Evolutionary conservation across 2,797 vertebrate genomes (phyloP), one percentile per base, ranked within the genome.

Genomic region (Takifugu ocellatus): DNA sequence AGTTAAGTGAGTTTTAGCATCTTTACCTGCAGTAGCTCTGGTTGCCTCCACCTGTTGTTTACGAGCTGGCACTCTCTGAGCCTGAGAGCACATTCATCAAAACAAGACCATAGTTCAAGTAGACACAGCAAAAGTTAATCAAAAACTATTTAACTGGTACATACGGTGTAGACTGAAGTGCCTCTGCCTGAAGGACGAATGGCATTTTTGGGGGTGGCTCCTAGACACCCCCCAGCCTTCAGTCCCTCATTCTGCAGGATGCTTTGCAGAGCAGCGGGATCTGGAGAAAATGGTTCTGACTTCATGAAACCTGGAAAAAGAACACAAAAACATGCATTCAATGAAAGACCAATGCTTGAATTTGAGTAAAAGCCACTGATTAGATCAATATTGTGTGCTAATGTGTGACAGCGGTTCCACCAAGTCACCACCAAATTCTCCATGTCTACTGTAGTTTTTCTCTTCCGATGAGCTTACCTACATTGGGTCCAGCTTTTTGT

Each of bases 61-160:
- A 62, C 51, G 82, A 29, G 89, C 47, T 0, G 87, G 90, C 2
- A 93, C 89, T 81, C 92, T 87, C 66, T 85, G 90, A 70, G 90
- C 86, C 90, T 93, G 66, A 63, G 46, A 5, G 50, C 44, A 33
- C 59, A 72, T 24, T 0, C 49, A 47, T 60, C 1, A 8, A 26
- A 51, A 14, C 33, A 44, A 66, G 14, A 17, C 16, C 44, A 46
- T 8, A n/a, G 2, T 21, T 39, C 36, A 29, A 49, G 56, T 1
- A 39, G 31, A 0, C 0, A 29, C 10, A 24, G 2, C 17, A 48
- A 7, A 9, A 6, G 2, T 27, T 1, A n/a, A 44, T 5, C 16
- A 6, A 46, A 47, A 56, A 70, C 0, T 25, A 11, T 7, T 15
- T 12, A 5, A 26, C 8, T 3, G 33, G 2, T 21, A 44, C 70